Evolutionary conservation across 2,888 invertebrate species (phyloP), one percentile per base, ranked within the genome.

Genomic region (Aphidoletes aphidimyza): DNA sequence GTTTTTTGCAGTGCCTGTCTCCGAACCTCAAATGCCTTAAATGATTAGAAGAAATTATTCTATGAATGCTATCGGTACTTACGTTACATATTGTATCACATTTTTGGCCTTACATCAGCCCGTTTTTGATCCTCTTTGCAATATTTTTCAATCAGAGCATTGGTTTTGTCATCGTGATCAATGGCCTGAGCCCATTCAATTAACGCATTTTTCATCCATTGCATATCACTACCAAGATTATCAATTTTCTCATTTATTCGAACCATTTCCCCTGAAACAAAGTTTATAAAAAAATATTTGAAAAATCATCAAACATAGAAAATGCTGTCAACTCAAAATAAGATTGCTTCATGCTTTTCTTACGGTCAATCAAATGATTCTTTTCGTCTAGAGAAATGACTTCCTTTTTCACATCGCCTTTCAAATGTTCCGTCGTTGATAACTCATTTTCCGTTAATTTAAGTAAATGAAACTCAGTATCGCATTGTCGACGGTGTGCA

Each of bases 101-200:
- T n/a, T n/a, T n/a, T n/a, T n/a, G n/a, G n/a, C n/a, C 86, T 86
- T 86, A 89, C 93, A 89, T 93, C 93, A 81, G 93, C 94, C 86
- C 91, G 93, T 84, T 93, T 92, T 30, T 93, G 90, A 88, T 96
- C 96, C 86, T 94, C 93, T 87, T 93, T 92, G 85, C 94, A 93
- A 86, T 94, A 95, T 87, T 93, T 93, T 87, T 93, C 93, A 78
- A 96, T 92, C n/a, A 95, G 89, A 39, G 92, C 91, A 86, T 94
- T 94, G 85, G 94, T 94, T 84, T 93, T 93, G 69, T 94, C 92
- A 49, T 93, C 92, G 85, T 93, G 92, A 86, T 93, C 92, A 85
- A 96, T 91, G 0, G 93, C 92, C 78, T 94, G 93, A 37, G 94
- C 93, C 94, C 94, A 95, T 84, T 94, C 93, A 83, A 92, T 90